Evolutionary conservation across 1,140 invertebrate genomes (phyloP), one percentile per base, ranked within the genome.

Genomic region (Lethrus apterus): DNA sequence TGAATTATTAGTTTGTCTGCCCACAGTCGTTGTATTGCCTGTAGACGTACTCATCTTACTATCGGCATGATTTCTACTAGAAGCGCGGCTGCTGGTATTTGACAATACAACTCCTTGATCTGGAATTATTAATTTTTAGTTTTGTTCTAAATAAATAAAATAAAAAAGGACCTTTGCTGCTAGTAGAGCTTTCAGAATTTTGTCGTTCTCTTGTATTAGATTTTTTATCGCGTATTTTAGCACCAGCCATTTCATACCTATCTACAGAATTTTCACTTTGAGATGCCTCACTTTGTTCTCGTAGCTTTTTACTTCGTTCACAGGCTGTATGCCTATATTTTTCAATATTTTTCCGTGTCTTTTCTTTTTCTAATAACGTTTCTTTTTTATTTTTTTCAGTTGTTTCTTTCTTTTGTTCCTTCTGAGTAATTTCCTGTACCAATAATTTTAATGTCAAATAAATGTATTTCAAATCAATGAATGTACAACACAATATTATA

Each of bases 1-100:
- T 1, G 87, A 90, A 66, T 90, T 91, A 62, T 91, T 91, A 2
- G 88, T 91, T 66, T 89, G 86, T 40, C 88, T 69, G 17, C 85
- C 85, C 14, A 74, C 57, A 41, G 59, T 57, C 2, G 56, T 52
- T 35, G 11, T 45, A 32, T 14, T 24, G 7, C 11, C 11, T 5
- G 20, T 20, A 36, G 13, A 20, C 13, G 13, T 32, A 45, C 23
- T 38, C 26, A n/a, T 33, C 19, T n/a, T 17, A 19, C 40, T 29
- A 38, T 34, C 21, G 5, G 4, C n/a, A 26, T n/a, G 5, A 20
- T 26, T 24, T 23, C 41, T n/a, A n/a, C 14, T 33, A 26, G 40
- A 26, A 13, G 11, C 23, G 20, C 34, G 35, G 23, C 43, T 42
- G 20, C 29, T 38, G 29, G 13, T n/a, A 23, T 23, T 40, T 10